Evolutionary conservation across 2,888 invertebrate genomes (phyloP).

Genomic region (Aphidius colemani): DNA sequence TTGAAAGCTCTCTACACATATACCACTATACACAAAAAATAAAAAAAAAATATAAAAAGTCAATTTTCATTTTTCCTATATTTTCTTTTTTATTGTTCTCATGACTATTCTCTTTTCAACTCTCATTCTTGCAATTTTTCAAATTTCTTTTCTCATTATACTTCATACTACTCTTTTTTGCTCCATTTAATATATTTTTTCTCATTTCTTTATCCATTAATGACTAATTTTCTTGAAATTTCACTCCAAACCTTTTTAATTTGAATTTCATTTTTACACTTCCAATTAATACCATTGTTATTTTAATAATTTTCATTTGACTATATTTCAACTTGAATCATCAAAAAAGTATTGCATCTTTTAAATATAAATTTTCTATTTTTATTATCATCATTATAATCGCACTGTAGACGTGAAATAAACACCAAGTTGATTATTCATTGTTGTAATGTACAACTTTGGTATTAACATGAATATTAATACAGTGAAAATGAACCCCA

Average conservation of each 20-base stretch:
- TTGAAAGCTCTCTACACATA: constrained; percentile 28
- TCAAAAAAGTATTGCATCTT: no score
- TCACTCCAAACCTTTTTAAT: no score
- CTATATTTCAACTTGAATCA: no score
- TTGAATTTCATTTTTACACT: no score
- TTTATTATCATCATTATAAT: no score
- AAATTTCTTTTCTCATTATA: constrained; percentile 12
- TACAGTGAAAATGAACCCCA: constrained; percentile 13
- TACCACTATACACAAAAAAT: neutral
- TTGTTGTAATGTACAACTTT: constrained; percentile 4
- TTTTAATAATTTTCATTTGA: no score
- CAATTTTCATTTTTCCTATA: constrained; percentile 7
- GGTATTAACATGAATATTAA: constrained; percentile 17
- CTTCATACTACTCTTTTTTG: constrained; percentile 4
- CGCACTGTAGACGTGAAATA: no score
- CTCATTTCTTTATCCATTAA: constrained; percentile 8
- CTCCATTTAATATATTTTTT: neutral
- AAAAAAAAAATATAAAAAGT: constrained; percentile 16
- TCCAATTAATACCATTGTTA: no score
- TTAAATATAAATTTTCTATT: no score
- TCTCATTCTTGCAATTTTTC: constrained; percentile 27
- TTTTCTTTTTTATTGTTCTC: constrained; percentile 13
- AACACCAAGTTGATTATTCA: neutral
- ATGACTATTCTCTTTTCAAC: constrained; percentile 21
- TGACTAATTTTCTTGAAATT: no score